Percentiles rank a stretch among this genome's conserved stretches.
phyloP scores from a whole-genome alignment of 2,797 vertebrate genomes.

The Neosilurus mollespiculum region DNA sequence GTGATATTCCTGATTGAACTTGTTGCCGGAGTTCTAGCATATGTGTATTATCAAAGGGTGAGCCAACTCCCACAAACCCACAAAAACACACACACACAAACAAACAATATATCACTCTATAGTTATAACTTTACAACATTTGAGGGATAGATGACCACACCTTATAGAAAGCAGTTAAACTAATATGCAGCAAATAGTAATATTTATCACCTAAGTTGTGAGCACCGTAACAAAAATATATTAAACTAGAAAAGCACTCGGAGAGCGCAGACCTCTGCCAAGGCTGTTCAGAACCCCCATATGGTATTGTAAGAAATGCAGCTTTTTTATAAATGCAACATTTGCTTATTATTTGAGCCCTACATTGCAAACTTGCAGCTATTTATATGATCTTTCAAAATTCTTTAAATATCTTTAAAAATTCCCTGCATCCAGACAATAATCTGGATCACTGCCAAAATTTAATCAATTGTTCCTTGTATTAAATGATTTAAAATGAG shows the following conservation, averaged over 20 bases:
- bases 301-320: too few species aligned
- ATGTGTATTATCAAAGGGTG: conserved; percentile 85
- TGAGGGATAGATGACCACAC: neutral
- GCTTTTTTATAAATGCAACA: too few species aligned
- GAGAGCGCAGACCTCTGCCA: too few species aligned
- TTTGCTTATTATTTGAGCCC: too few species aligned
- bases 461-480: too few species aligned
- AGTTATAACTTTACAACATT: neutral
- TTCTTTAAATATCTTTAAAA: too few species aligned
- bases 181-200: neutral
- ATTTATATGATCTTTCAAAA: too few species aligned
- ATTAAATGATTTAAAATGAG: conserved; percentile 26
- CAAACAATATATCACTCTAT: neutral
- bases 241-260: too few species aligned
- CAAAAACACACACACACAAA: neutral
- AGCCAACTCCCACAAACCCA: conserved; percentile 38
- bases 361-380: too few species aligned
- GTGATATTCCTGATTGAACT: conserved; percentile 85
- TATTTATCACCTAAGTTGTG: neutral
- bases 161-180: neutral
- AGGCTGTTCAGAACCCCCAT: too few species aligned
- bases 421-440: too few species aligned
- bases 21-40: conserved; percentile 83
- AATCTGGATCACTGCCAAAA: too few species aligned
- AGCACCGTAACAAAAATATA: neutral